Evolutionary conservation across 1,140 invertebrate genomes (phyloP), one percentile per base, ranked within the genome.

Genomic region (Caenorhabditis tropicalis): DNA sequence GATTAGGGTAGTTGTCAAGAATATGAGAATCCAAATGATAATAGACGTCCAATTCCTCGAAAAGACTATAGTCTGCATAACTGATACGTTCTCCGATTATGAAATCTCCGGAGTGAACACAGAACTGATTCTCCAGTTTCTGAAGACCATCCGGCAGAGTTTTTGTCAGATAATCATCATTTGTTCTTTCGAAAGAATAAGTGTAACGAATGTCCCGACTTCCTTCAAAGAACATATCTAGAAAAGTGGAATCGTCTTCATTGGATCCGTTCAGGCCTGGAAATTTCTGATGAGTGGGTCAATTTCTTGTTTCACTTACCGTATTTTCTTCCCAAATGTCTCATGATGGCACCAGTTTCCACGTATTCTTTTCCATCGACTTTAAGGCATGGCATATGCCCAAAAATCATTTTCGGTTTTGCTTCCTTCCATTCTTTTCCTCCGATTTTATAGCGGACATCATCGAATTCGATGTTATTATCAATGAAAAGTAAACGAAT

Each of bases 401-500:
- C 91, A 85, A 91, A 89, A 51, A 91, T 88, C 92, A 92, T 91
- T 92, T 92, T 92, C 84, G 91, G 89, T 89, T 94, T 94, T 29
- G 92, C 89, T 58, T 91, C 85, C 6, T 89, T 88, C 93, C 93
- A 94, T 36, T 93, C 90, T 60, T 82, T 29, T 5, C 21, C 31
- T 33, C 85, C 92, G 16, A 81, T 83, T 58, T 88, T 86, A 83
- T 94, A 92, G 79, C 94, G 93, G 2, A 93, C 88, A 90, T 96
- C 95, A 89, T 95, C 94, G 88, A 94, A 96, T 31, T 94, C 92
- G 24, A 94, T 92, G 56, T 92, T 93, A 10, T 93, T 94, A 91
- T 95, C 95, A 56, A 93, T 93, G 0, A 95, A 91, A 1, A 96
- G 88, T 79, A 94, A 94, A 56, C 95, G 93, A 74, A 95, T 94